These are phyloP conservation scores for Steinernema khuongi DNA, from an alignment of 1,140 invertebrate species.

Conservation along the genomic window DNA sequence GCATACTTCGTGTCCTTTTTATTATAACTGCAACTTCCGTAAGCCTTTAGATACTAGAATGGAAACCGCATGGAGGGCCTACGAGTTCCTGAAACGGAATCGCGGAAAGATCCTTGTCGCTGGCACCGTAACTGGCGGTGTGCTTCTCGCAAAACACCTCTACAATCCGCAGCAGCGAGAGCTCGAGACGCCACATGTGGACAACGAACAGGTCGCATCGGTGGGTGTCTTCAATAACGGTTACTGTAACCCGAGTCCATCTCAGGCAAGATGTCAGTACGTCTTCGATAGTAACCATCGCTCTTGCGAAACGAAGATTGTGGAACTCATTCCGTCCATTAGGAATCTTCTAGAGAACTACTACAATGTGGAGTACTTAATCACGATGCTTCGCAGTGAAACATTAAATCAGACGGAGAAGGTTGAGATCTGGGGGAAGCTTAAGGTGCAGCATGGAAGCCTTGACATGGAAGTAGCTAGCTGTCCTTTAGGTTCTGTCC, in stretches of 20 bases:
- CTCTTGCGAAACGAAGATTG: slow-evolving; percentile 30
- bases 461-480: neutral
- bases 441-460: neutral
- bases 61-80: neutral
- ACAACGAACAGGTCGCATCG: neutral
- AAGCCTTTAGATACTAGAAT: neutral
- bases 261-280: slow-evolving; percentile 37
- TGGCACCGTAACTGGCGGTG: neutral
- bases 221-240: slow-evolving; percentile 1
- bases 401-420: neutral
- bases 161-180: neutral
- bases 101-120: slow-evolving; percentile 21
- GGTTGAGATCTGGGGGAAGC: neutral
- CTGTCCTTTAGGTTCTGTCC: neutral
- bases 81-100: slow-evolving; percentile 23
- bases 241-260: neutral
- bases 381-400: slow-evolving; percentile 1
- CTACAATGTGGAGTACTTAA: slow-evolving; percentile 28
- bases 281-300: slow-evolving; percentile 39
- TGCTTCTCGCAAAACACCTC: neutral
- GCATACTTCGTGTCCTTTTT: neutral
- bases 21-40: neutral
- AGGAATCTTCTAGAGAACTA: slow-evolving; percentile 19
- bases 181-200: neutral
- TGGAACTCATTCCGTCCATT: slow-evolving; percentile 33